Conservation (phyloP, 2,797 vertebrate species). For the Gymnothorax javanicus region DNA sequence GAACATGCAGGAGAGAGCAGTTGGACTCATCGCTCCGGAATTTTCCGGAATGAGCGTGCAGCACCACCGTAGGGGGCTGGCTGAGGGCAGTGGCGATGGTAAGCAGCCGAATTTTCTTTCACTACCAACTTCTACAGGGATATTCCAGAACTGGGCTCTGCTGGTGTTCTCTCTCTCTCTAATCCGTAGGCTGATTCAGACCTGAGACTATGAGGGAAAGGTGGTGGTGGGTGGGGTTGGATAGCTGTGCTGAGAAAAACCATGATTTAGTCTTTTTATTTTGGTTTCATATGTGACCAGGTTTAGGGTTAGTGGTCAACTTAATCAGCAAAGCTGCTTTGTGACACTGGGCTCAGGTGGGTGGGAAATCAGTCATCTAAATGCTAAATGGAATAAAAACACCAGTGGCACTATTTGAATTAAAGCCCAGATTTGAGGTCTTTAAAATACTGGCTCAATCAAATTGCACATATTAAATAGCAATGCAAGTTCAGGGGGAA, state of each 20-base stretch:
- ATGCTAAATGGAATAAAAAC: not conserved
- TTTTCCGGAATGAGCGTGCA: slow-evolving; percentile 16
- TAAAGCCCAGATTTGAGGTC: not conserved
- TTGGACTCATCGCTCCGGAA: not conserved
- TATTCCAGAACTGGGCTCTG: not conserved
- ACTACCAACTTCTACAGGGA: not conserved
- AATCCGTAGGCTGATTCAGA: not conserved
- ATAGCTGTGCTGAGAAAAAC: too few relatives aligned
- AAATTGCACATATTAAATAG: not conserved
- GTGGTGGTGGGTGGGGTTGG: too few relatives aligned
- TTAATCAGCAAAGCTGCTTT: too few relatives aligned
- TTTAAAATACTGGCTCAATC: not conserved
- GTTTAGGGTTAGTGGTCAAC: too few relatives aligned
- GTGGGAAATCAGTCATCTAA: not conserved
- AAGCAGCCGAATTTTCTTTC: not conserved
- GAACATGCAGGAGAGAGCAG: not conserved
- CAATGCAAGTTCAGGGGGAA: not conserved
- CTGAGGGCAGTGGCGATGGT: slow-evolving; percentile 11
- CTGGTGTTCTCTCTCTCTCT: not conserved
- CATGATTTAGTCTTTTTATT: too few relatives aligned
- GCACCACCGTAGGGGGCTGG: not conserved
- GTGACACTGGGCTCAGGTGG: not conserved
- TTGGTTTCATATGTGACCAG: too few relatives aligned
- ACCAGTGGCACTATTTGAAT: not conserved
- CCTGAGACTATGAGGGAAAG: not conserved